A percentile compares a stretch with the other conserved stretches of the same genome.
Evolutionary conservation across 2,888 invertebrate genomes (phyloP).

Genomic region (Trichacis sp.): DNA sequence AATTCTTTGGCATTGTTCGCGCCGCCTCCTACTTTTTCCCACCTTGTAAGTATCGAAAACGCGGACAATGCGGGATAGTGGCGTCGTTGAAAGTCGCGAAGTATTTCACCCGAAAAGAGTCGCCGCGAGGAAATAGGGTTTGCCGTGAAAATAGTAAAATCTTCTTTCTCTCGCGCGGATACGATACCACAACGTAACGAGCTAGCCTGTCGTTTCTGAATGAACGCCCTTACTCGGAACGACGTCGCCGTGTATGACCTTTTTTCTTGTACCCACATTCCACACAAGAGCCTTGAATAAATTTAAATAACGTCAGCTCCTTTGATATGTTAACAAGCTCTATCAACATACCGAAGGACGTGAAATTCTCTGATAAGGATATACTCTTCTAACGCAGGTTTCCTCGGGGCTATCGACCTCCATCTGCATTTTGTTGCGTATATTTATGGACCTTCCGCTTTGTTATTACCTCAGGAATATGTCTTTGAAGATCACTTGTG

Average conservation of each 20-base stretch:
- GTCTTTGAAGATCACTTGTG: too few species aligned
- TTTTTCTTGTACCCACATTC: constrained; percentile 31
- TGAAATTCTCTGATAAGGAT: constrained; percentile 56
- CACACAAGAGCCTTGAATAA: constrained; percentile 50
- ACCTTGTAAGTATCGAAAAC: constrained; percentile 25
- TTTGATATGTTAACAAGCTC: constrained; percentile 67
- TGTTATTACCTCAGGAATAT: too few species aligned
- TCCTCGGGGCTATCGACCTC: constrained; percentile 8
- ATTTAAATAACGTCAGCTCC: constrained; percentile 62
- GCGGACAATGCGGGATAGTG: background rate
- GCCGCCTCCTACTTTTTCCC: constrained; percentile 21
- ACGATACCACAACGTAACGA: constrained; percentile 2
- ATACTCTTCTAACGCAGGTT: constrained; percentile 29
- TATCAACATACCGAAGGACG: constrained; percentile 35
- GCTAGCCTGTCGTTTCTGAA: constrained; percentile 19
- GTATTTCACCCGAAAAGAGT: constrained; percentile 5
- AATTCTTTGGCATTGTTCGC: too few species aligned
- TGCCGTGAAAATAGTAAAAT: constrained; percentile 21
- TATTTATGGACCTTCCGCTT: too few species aligned
- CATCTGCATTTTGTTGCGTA: constrained; percentile 4
- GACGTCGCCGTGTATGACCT: constrained; percentile 12
- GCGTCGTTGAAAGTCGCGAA: background rate
- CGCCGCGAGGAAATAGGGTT: constrained; percentile 12
- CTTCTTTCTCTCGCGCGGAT: constrained; percentile 9
- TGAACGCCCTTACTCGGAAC: constrained; percentile 22